Conservation (phyloP, 2,113 vertebrate genomes). For the Ailurus styani region DNA sequence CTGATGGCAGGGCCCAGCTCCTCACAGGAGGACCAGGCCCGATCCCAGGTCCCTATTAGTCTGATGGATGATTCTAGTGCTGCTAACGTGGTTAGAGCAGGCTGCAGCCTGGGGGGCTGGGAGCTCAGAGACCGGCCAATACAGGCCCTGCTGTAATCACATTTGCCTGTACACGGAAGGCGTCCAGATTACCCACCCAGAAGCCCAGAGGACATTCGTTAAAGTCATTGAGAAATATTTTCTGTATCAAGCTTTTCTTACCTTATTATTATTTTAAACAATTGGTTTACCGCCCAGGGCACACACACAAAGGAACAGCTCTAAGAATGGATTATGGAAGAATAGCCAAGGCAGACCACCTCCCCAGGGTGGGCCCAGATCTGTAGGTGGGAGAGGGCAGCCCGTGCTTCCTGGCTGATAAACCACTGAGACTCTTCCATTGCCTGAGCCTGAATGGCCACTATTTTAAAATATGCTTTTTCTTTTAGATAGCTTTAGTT, state of each 20-base stretch:
- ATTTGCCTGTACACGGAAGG: slow-evolving; percentile 42
- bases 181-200: slow-evolving; percentile 20
- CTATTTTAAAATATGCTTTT: background rate
- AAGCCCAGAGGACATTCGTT: slow-evolving; percentile 68
- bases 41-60: slow-evolving; percentile 15
- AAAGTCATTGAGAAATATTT: slow-evolving; percentile 66
- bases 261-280: slow-evolving; percentile 55
- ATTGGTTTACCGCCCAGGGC: slow-evolving; percentile 47
- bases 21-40: background rate
- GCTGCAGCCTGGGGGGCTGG: slow-evolving; percentile 19
- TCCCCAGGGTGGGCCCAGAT: background rate
- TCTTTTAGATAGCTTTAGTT: background rate
- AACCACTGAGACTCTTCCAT: background rate
- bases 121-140: slow-evolving; percentile 17
- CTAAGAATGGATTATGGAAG: slow-evolving; percentile 15
- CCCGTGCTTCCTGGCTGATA: background rate
- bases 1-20: background rate
- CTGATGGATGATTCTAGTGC: slow-evolving; percentile 60
- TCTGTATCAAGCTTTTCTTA: slow-evolving; percentile 51
- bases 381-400: background rate
- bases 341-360: background rate
- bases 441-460: background rate
- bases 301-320: background rate
- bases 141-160: slow-evolving; percentile 42
- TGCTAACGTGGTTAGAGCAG: slow-evolving; percentile 59